These are phyloP conservation scores for Eudorcas thomsonii DNA, from an alignment of 2,113 vertebrate species.

Conservation along the genomic window DNA sequence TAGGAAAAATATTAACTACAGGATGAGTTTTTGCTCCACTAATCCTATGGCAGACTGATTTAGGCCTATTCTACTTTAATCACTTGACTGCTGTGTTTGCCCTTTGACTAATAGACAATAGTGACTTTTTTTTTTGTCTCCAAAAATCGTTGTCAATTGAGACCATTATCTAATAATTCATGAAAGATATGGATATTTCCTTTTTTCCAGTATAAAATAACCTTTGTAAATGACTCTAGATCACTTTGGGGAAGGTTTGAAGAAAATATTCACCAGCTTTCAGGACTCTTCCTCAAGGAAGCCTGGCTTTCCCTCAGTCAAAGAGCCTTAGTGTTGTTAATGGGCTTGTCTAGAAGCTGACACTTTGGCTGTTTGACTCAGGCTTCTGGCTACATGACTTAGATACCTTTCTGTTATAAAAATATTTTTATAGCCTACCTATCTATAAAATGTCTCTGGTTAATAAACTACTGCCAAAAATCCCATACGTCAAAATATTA, in stretches of 20 bases:
- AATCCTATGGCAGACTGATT: neutral
- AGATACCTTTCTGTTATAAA: neutral
- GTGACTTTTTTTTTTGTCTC: neutral
- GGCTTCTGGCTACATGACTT: neutral
- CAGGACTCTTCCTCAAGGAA: neutral
- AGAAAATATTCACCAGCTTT: neutral
- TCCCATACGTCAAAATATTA: neutral
- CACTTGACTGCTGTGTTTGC: neutral
- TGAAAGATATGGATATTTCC: neutral
- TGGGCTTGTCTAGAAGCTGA: neutral
- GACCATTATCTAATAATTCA: neutral
- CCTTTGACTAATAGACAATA: neutral
- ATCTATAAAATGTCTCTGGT: neutral
- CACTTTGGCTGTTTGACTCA: neutral
- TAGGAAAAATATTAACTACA: neutral
- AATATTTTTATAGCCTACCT: neutral
- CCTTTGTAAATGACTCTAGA: neutral
- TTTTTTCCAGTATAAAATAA: neutral
- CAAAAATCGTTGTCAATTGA: neutral
- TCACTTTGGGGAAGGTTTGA: neutral
- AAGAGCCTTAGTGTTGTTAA: neutral
- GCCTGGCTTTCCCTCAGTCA: neutral
- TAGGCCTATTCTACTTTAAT: neutral
- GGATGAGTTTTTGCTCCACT: neutral
- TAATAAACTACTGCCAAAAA: neutral